phyloP scores from a whole-genome alignment of 2,888 invertebrate species.

The Meloe dianella region DNA sequence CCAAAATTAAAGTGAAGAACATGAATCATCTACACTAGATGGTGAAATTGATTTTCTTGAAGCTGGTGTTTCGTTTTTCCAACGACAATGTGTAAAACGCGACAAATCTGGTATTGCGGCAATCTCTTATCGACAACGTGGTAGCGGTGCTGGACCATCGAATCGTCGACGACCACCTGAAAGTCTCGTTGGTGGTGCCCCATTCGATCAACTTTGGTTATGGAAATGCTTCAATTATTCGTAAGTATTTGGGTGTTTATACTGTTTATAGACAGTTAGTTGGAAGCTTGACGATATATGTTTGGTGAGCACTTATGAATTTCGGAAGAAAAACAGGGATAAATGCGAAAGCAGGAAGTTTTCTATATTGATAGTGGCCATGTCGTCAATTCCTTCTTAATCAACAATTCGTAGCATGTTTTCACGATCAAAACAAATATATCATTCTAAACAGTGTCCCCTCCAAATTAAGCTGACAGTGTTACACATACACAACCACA shows the following conservation, averaged over 20 bases:
- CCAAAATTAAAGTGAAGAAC: constrained; percentile 51
- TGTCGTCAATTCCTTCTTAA: constrained; percentile 37
- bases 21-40: constrained; percentile 43
- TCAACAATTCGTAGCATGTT: constrained; percentile 36
- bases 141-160: constrained; percentile 59
- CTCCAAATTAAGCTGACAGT: neutral
- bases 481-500: constrained; percentile 17
- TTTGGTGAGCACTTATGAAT: neutral
- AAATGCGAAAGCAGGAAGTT: neutral
- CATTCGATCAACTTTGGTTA: constrained; percentile 69
- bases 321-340: neutral
- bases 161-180: constrained; percentile 60
- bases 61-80: constrained; percentile 68
- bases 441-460: constrained; percentile 30
- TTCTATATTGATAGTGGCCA: neutral
- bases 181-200: constrained; percentile 65
- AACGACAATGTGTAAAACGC: constrained; percentile 63
- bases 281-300: neutral
- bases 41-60: constrained; percentile 66
- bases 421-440: constrained; percentile 37
- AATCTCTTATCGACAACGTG: constrained; percentile 64
- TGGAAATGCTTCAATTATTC: constrained; percentile 74
- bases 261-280: neutral
- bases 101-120: constrained; percentile 62
- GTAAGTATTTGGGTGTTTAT: constrained; percentile 55